Evolutionary conservation across 2,113 vertebrate species (phyloP), one percentile per base, ranked within the genome.

Genomic region (Lophius piscatorius): DNA sequence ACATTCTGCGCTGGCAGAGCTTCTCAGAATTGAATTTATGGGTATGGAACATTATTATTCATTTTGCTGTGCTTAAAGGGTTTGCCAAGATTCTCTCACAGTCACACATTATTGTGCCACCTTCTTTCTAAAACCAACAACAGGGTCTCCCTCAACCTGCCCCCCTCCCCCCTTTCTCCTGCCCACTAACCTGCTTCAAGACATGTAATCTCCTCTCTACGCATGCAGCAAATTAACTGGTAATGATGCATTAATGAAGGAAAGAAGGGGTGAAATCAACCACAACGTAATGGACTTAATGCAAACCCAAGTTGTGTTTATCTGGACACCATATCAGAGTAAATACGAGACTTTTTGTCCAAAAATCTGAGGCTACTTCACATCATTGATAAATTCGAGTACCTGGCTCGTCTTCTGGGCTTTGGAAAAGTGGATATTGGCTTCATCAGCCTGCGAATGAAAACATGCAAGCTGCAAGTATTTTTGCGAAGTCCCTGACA

Each of bases 21-120:
- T 97, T 93, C 95, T 98, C 93, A 95, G 94, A 96, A 95, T 96
- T 97, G 93, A 98, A 96, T 95, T 98, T 93, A 97, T 94, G 94
- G 96, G 96, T 98, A 98, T 90, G 96, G 90, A 96, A 93, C 84
- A 82, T 94, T 88, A 83, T 90, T 92, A 93, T 94, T 95, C 92
- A 93, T 91, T 87, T 84, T 87, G 74, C 76, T 90, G 82, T 88
- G 69, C 85, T 90, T 91, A 84, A 87, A 85, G 83, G 83, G 64
- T 85, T 88, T 92, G 90, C 88, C 87, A 86, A 88, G 83, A 87
- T 83, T 88, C 86, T 85, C 79, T 85, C 81, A 88, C 80, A 87
- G 76, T 89, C 88, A 90, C 84, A 80, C 85, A 87, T 89, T 83
- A 76, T 71, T 83, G 82, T 90, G 47, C 81, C 85, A 88, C 87